Evolutionary conservation across 2,797 vertebrate species (phyloP), one percentile per base, ranked within the genome.

Genomic region (Smutsia gigantea): DNA sequence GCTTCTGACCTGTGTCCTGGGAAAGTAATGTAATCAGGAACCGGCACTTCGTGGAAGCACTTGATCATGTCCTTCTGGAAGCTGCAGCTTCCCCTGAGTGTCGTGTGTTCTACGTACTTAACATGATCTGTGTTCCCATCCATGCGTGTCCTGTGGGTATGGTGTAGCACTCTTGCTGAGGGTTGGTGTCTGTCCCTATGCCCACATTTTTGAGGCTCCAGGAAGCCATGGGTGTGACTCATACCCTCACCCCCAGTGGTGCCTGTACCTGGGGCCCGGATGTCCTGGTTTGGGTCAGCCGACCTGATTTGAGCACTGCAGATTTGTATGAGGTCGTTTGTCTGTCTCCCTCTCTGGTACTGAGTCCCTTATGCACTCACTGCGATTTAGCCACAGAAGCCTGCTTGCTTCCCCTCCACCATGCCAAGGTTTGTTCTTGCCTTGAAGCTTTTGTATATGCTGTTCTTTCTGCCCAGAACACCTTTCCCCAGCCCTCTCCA

Each of bases 211-310:
- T 29, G 86, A 81, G 83, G 84, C 92, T 87, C 91, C 95, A 95
- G 96, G 87, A 96, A 96, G 87, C 79, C 17, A 0, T 84, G 95
- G 79, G 49, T 90, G 89, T 97, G 96, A 97, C 93, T 97, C 95
- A 96, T 90, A 78, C 71, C 77, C 53, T 97, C 53, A 90, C 81
- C 85, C 87, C 78, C 7, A 63, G 61, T 57, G 51, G 55, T 96
- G 91, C 92, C 89, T 92, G 75, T 81, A 79, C 81, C 87, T 12
- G 79, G 77, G 92, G 75, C 64, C 95, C 51, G 9, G 85, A 94
- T 97, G 94, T 92, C 88, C 94, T 95, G 31, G 37, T 78, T 59
- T 72, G 95, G 95, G 81, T 85, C 55, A 18, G 77, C 66, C 13
- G 1, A 87, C 93, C 94, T 87, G 87, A 94, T 92, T 89, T 81